Conservation (phyloP, 2,888 invertebrate species). For the Synergus itoensis region DNA sequence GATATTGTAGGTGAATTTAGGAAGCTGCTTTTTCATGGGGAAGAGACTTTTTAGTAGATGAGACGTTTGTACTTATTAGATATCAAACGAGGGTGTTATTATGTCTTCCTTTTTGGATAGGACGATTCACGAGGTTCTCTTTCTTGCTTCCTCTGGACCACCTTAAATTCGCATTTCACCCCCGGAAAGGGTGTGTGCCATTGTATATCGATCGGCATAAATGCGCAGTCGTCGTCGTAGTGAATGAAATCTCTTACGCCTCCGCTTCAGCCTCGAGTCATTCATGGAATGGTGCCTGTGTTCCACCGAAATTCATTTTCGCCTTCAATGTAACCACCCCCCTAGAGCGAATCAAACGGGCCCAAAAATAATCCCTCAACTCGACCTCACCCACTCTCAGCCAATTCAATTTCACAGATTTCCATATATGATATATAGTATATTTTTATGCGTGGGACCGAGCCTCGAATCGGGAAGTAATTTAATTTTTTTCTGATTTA, state of each 20-base stretch:
- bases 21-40: too few relatives aligned
- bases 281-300: constrained; percentile 65
- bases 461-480: not conserved
- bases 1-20: too few relatives aligned
- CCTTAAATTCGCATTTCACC: constrained; percentile 44
- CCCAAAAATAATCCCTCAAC: constrained; percentile 31
- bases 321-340: constrained; percentile 42
- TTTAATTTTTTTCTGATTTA: not conserved
- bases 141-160: constrained; percentile 39
- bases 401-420: not conserved
- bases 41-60: not conserved
- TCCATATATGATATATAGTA: not conserved
- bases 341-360: constrained; percentile 43
- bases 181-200: constrained; percentile 55
- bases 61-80: constrained; percentile 9
- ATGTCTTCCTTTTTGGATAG: constrained; percentile 32
- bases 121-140: constrained; percentile 34
- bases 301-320: constrained; percentile 48
- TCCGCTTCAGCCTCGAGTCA: constrained; percentile 62
- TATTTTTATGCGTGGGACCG: not conserved
- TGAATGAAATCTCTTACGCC: constrained; percentile 70
- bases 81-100: constrained; percentile 34
- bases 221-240: constrained; percentile 66
- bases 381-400: constrained; percentile 18
- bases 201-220: constrained; percentile 67